These are phyloP conservation scores for Neolamprologus variostigma DNA, from an alignment of 2,113 vertebrate genomes.

Conservation along the genomic window DNA sequence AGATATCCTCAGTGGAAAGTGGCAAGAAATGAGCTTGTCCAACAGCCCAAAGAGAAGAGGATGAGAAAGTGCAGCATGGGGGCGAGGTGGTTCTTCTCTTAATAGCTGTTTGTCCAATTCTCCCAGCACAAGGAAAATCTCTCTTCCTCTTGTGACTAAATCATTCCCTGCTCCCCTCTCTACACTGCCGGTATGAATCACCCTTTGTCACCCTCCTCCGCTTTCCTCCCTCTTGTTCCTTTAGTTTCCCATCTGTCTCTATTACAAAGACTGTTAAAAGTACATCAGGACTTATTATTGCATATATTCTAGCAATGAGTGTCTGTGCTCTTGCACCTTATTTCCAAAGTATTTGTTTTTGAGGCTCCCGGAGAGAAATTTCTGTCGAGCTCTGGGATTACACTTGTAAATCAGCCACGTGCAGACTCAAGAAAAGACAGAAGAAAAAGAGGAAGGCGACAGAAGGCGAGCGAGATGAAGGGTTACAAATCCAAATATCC, in stretches of 20 bases:
- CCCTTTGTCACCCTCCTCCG: conserved; percentile 44
- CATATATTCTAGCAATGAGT: conserved; percentile 13
- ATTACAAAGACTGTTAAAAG: conserved; percentile 54
- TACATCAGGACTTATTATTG: conserved; percentile 44
- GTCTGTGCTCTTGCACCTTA: not conserved
- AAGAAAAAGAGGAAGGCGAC: not conserved
- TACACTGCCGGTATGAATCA: conserved; percentile 53
- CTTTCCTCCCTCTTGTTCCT: conserved; percentile 32
- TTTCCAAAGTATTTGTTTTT: conserved; percentile 23
- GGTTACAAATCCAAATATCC: conserved; percentile 10
- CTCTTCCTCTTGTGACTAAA: conserved; percentile 43
- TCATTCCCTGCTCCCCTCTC: conserved; percentile 23
- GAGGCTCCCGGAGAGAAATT: not conserved
- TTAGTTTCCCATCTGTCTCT: conserved; percentile 51
- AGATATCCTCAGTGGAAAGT: conserved; percentile 31
- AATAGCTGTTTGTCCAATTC: conserved; percentile 51
- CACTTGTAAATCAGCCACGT: conserved; percentile 29
- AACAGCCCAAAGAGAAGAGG: conserved; percentile 5
- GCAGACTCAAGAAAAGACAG: not conserved
- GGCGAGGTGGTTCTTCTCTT: conserved; percentile 24
- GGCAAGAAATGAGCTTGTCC: conserved; percentile 40
- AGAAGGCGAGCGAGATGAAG: not conserved
- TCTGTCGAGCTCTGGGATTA: conserved; percentile 19
- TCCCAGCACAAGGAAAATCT: conserved; percentile 21
- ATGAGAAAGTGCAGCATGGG: not conserved